Conservation (phyloP, 2,888 invertebrate genomes). For the Tanytarsus gracilentus region DNA sequence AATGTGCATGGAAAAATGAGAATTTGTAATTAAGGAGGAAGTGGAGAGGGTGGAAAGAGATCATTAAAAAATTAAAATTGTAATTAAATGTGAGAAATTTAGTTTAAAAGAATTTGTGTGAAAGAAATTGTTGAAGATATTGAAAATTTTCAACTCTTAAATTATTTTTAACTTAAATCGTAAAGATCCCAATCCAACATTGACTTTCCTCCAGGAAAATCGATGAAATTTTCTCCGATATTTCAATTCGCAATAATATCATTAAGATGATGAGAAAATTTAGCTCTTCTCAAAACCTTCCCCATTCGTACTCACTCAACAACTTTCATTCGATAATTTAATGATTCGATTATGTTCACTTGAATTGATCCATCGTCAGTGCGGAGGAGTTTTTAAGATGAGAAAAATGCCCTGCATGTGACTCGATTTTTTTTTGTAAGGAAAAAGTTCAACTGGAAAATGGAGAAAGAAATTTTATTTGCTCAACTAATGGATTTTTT, state of each 20-base stretch:
- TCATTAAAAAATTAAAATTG: conserved; percentile 2
- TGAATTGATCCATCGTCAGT: conserved; percentile 6
- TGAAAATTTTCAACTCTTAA: no score
- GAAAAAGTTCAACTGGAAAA: not conserved
- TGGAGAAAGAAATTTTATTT: conserved; percentile 13
- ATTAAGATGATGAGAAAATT: conserved; percentile 2
- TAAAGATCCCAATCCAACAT: no score
- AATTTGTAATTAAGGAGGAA: no score
- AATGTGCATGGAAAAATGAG: not conserved
- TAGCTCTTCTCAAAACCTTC: not conserved
- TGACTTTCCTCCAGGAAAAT: no score
- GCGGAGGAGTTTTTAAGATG: not conserved
- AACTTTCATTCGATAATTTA: conserved; percentile 3
- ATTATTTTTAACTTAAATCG: no score
- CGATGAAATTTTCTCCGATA: not conserved
- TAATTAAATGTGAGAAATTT: no score
- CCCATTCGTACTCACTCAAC: no score
- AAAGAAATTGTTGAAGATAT: no score
- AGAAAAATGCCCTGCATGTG: not conserved
- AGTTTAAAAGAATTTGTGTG: no score
- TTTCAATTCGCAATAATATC: not conserved
- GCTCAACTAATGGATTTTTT: conserved; percentile 24
- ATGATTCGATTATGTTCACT: conserved; percentile 7
- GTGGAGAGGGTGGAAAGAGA: not conserved
- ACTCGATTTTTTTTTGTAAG: not conserved